Conservation (phyloP, 2,797 vertebrate genomes). For the Chromis chromis region DNA sequence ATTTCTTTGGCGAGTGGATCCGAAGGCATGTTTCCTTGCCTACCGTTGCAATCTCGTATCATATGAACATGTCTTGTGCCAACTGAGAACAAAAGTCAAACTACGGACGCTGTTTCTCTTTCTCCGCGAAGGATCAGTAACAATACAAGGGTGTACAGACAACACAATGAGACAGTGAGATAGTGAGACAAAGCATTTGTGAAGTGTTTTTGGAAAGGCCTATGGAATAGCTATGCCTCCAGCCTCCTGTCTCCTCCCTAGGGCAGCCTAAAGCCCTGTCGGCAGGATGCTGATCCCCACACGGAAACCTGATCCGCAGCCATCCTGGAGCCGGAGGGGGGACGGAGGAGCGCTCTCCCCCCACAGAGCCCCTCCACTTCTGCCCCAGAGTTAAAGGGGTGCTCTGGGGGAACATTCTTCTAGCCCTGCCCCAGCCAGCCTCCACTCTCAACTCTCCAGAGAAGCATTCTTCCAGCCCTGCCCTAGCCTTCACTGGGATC, state of each 20-base stretch:
- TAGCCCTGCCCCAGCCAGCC: constrained; percentile 82
- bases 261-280: constrained; percentile 83
- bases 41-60: constrained; percentile 67
- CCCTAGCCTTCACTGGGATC: constrained; percentile 83
- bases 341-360: constrained; percentile 68
- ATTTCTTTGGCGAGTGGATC: constrained; percentile 58
- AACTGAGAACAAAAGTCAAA: constrained; percentile 75
- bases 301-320: constrained; percentile 87
- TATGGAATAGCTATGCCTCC: constrained; percentile 77
- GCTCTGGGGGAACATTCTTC: constrained; percentile 85
- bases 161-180: constrained; percentile 57
- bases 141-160: constrained; percentile 60
- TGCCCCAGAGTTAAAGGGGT: constrained; percentile 81
- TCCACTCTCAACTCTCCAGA: constrained; percentile 81
- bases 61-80: constrained; percentile 62
- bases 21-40: constrained; percentile 57
- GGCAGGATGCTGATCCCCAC: constrained; percentile 86
- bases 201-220: constrained; percentile 80
- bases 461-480: constrained; percentile 85
- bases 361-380: constrained; percentile 75
- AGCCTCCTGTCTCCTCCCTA: constrained; percentile 82
- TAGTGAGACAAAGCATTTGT: constrained; percentile 76
- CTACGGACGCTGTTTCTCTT: constrained; percentile 52
- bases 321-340: constrained; percentile 83
- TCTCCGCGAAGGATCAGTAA: constrained; percentile 55